These are phyloP conservation scores for Brachionichthys hirsutus DNA, from an alignment of 2,113 vertebrate genomes.

Conservation along the genomic window DNA sequence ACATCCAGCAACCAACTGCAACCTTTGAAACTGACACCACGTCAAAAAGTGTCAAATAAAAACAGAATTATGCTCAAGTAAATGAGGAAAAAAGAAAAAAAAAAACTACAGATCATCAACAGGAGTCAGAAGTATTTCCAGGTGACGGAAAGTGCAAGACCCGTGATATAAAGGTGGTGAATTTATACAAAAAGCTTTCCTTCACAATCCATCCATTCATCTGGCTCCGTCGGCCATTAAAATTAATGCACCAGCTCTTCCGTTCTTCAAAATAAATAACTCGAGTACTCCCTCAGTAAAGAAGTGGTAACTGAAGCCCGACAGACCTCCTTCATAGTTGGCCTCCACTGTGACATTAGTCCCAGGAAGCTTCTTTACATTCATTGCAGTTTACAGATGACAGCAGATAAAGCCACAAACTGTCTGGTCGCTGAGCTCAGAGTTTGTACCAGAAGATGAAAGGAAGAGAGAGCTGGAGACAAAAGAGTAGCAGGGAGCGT, in stretches of 20 bases:
- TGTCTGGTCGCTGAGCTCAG: constrained; percentile 36
- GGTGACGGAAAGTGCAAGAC: constrained; percentile 19
- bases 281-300: constrained; percentile 24
- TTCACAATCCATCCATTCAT: constrained; percentile 16
- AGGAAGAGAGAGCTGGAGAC: constrained; percentile 53
- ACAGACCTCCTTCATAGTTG: constrained; percentile 27
- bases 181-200: constrained; percentile 34
- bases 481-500: constrained; percentile 20
- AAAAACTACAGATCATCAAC: constrained; percentile 18
- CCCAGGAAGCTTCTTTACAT: constrained; percentile 51
- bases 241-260: constrained; percentile 29
- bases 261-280: constrained; percentile 48
- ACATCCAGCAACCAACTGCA: constrained; percentile 22
- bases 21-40: constrained; percentile 24
- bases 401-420: constrained; percentile 40
- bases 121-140: constrained; percentile 34
- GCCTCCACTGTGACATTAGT: constrained; percentile 26
- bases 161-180: constrained; percentile 24
- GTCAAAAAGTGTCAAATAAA: constrained; percentile 28
- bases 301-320: constrained; percentile 44
- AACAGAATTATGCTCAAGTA: constrained; percentile 57
- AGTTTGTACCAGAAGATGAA: constrained; percentile 45
- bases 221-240: constrained; percentile 32
- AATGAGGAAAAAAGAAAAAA: constrained; percentile 28
- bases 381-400: constrained; percentile 56